Conservation (phyloP, 2,888 invertebrate species). For the Apodemia duryi region DNA sequence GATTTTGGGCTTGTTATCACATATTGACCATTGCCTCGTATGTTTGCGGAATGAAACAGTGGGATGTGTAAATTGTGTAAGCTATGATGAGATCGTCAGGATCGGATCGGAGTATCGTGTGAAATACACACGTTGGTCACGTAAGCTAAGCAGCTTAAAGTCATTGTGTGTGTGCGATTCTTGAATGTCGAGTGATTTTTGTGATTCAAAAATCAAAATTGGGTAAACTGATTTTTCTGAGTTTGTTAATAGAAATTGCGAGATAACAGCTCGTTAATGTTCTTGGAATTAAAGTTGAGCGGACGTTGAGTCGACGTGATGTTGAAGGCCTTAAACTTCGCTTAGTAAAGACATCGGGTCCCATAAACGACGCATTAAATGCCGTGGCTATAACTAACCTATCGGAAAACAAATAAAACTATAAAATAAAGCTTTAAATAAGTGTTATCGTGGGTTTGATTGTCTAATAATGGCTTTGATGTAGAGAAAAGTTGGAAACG, state of each 20-base stretch:
- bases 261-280: too few species aligned
- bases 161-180: too few species aligned
- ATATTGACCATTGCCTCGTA: too few species aligned
- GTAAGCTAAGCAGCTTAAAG: too few species aligned
- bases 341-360: constrained; percentile 51
- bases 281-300: not conserved
- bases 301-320: constrained; percentile 16
- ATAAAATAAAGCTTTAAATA: constrained; percentile 16
- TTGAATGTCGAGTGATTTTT: too few species aligned
- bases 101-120: too few species aligned
- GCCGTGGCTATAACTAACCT: constrained; percentile 34
- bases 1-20: too few species aligned
- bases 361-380: constrained; percentile 73
- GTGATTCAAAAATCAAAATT: too few species aligned
- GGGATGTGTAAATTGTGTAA: too few species aligned
- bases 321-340: constrained; percentile 56
- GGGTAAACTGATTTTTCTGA: constrained; percentile 30
- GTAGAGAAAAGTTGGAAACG: constrained; percentile 4
- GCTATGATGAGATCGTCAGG: too few species aligned
- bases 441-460: constrained; percentile 14
- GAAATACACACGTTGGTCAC: too few species aligned
- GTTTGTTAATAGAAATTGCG: not conserved
- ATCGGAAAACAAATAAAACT: constrained; percentile 21
- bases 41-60: too few species aligned
- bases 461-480: constrained; percentile 14